These are phyloP conservation scores for Epinephelus coioides DNA, from an alignment of 2,797 vertebrate species.

Conservation along the genomic window DNA sequence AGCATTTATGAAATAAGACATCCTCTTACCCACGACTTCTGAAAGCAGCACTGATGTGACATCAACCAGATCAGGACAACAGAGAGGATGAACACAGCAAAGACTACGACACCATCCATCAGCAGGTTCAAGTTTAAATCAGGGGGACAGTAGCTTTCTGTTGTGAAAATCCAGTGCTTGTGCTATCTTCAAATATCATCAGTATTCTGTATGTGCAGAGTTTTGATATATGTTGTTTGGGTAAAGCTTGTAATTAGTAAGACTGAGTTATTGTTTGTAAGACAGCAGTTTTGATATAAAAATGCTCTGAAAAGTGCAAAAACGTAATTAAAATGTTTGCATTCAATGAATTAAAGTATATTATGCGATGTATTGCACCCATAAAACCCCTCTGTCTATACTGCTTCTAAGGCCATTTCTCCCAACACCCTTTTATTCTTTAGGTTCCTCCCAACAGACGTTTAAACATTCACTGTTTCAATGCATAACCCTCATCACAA, in stretches of 20 bases:
- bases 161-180: slow-evolving; percentile 20
- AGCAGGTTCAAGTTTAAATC: slow-evolving; percentile 36
- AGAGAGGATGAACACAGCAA: slow-evolving; percentile 27
- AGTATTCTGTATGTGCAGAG: slow-evolving; percentile 9
- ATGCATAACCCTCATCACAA: slow-evolving; percentile 19
- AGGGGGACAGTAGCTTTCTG: not conserved
- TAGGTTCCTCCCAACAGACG: slow-evolving; percentile 20
- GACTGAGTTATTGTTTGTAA: slow-evolving; percentile 58
- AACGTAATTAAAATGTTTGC: slow-evolving; percentile 54
- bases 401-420: slow-evolving; percentile 75
- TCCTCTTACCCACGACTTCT: slow-evolving; percentile 45
- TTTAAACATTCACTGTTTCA: slow-evolving; percentile 62
- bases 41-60: slow-evolving; percentile 71
- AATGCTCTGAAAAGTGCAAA: slow-evolving; percentile 73
- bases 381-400: slow-evolving; percentile 30
- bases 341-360: slow-evolving; percentile 49
- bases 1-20: slow-evolving; percentile 72
- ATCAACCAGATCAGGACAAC: slow-evolving; percentile 41
- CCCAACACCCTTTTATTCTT: slow-evolving; percentile 39
- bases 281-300: slow-evolving; percentile 60
- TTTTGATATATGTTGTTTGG: not conserved
- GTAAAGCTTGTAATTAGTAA: slow-evolving; percentile 58
- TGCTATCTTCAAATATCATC: slow-evolving; percentile 22
- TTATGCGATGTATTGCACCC: slow-evolving; percentile 57
- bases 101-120: slow-evolving; percentile 22